Conservation (phyloP, 2,797 vertebrate species). For the Myotis vivesi region DNA sequence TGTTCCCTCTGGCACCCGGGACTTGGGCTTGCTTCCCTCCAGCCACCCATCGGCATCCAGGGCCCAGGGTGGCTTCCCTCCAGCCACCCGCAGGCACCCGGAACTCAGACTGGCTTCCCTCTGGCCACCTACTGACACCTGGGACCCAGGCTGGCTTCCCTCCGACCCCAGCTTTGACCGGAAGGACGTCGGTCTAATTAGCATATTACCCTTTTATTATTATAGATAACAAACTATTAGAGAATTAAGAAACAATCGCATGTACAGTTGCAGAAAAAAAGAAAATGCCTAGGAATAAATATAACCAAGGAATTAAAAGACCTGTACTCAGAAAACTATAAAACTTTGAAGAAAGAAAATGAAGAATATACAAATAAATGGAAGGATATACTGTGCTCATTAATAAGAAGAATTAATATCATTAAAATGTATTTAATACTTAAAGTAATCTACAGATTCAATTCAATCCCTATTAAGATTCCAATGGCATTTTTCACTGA, state of each 20-base stretch:
- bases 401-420: not conserved
- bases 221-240: not conserved
- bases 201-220: too few species aligned
- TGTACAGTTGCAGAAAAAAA: not conserved
- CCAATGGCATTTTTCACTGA: not conserved
- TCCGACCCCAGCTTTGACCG: too few species aligned
- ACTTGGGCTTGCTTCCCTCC: too few species aligned
- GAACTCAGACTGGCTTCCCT: too few species aligned
- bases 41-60: rapidly evolving
- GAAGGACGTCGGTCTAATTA: too few species aligned
- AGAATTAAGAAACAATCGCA: not conserved
- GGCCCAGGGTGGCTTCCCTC: too few species aligned
- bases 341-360: not conserved
- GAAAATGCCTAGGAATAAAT: not conserved
- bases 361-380: not conserved
- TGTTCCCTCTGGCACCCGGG: too few species aligned
- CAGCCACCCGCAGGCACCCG: too few species aligned
- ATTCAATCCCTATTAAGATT: not conserved
- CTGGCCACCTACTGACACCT: rapidly evolving
- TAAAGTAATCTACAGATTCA: not conserved
- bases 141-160: too few species aligned
- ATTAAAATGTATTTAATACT: not conserved
- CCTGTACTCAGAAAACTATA: not conserved
- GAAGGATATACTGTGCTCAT: not conserved
- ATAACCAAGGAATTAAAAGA: not conserved